Evolutionary conservation across 2,113 vertebrate genomes (phyloP), one percentile per base, ranked within the genome.

Genomic region (Lamprotornis superbus): DNA sequence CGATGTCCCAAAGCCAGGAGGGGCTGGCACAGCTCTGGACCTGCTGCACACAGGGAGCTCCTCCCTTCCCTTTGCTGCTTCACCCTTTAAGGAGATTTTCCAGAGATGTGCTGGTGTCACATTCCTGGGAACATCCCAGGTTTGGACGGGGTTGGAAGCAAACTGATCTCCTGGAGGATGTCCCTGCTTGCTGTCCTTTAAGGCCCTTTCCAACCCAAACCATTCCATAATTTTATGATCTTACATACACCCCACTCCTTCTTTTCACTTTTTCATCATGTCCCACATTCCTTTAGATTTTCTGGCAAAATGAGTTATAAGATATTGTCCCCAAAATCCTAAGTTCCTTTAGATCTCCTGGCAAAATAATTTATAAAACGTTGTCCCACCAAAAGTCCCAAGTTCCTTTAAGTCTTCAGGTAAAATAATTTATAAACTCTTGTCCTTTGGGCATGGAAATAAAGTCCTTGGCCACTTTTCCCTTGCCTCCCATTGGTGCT

Each of bases 161-260:
- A 44, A 27, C 9, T 15, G 22, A 10, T 10, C 22, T 52, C 21
- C 13, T 27, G 21, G 53, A 25, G 33, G 21, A 35, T 31, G 53
- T 33, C 53, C 46, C 63, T 59, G 35, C 71, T 59, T 11, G 0
- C 37, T 68, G 53, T 13, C 13, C 60, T 44, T 5, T 31, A 27
- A 42, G 9, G 17, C n/a, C 22, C 37, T 40, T 86, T 33, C 63
- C 53, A 68, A 33, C 8, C 44, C 73, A 60, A 59, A 37, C 27
- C 11, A 17, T 8, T 22, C 53, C 63, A 33, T 37, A 11, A 37
- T 37, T 73, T 31, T 30, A 31, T 25, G 9, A 27, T 25, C 31
- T 19, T 40, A 3, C 33, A 4, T 3, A 27, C 0, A 1, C 33
- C 28, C 19, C 24, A 13, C 7, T 27, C 50, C 40, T 39, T 44